Evolutionary conservation across 1,140 invertebrate species (phyloP), one percentile per base, ranked within the genome.

Genomic region (Phthorimaea operculella): DNA sequence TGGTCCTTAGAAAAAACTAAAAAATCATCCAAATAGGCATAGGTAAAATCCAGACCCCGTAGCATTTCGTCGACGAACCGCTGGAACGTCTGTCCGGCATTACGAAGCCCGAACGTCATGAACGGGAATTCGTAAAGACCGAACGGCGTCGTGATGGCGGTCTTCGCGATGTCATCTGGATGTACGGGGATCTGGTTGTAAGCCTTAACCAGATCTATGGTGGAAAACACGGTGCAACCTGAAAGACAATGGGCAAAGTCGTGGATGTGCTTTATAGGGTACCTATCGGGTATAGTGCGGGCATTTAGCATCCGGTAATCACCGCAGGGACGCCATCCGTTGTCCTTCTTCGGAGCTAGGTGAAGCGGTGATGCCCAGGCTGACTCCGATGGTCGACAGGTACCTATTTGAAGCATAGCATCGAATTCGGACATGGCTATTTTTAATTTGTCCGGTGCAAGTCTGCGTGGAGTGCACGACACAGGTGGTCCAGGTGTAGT

Each of bases 1-100:
- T 56, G 34, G 15, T 52, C 57, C 47, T 52, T 57, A 0, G 72
- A 83, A 44, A 69, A 85, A 5, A 89, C 64, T 3, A 89, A 66
- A 33, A 90, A 79, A 62, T 90, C 89, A 59, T 90, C 88, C 0
- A 90, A 51, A 60, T 87, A 90, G 0, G 72, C 63, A 45, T 60
- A 74, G 14, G 45, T 49, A 54, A 71, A 81, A 12, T 68, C 62
- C 12, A 83, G 62, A 6, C 67, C 79, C 21, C 74, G 54, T 4
- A 82, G 54, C 1, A 85, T 58, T 18, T 74, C 52, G 64, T 87
- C 72, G 51, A 89, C 81, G 11, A 86, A 74, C 1, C 87, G 60
- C 63, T 88, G 85, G 54, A 87, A 89, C 0, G 66, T 76, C 55
- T 83, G 73, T 0, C 60, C 72, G 4, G 76, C 71, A 57, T 85